A percentile compares a stretch with the other conserved stretches of the same genome.
phyloP scores from a whole-genome alignment of 92 coral and sea anemone species.

The Pocillopora grandis region DNA sequence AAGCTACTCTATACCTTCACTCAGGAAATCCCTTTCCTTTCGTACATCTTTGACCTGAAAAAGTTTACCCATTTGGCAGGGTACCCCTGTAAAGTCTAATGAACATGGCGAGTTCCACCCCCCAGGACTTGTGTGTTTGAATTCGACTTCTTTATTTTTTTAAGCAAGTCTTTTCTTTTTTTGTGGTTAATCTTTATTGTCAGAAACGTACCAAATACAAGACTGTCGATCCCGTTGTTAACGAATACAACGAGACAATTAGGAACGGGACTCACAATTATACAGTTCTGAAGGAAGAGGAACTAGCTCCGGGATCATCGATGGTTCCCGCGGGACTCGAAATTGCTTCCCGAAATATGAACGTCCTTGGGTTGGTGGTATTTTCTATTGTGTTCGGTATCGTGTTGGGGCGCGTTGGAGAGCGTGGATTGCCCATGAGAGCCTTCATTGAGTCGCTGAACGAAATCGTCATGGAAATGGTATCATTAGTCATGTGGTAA shows the following conservation, averaged over 20 bases:
- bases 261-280: slow-evolving; percentile 60
- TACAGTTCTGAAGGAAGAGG: slow-evolving; percentile 33
- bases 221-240: slow-evolving; percentile 47
- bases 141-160: no score
- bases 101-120: no score
- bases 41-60: no score
- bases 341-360: slow-evolving; percentile 56
- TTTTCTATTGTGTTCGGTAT: slow-evolving; percentile 89
- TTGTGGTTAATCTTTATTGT: not conserved
- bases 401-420: slow-evolving; percentile 85
- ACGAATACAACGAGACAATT: slow-evolving; percentile 54
- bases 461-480: slow-evolving; percentile 91
- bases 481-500: slow-evolving; percentile 94
- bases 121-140: no score
- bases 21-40: no score
- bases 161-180: not conserved
- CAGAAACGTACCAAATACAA: slow-evolving; percentile 81
- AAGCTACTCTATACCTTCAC: no score
- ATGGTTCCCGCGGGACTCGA: slow-evolving; percentile 70
- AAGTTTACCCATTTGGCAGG: no score
- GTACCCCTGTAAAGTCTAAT: no score
- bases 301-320: slow-evolving; percentile 60
- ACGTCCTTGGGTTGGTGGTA: slow-evolving; percentile 85
- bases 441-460: slow-evolving; percentile 77
- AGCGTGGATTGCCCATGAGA: slow-evolving; percentile 83